Evolutionary conservation across 2,888 invertebrate genomes (phyloP), one percentile per base, ranked within the genome.

Genomic region (Stenichneumon culpator): DNA sequence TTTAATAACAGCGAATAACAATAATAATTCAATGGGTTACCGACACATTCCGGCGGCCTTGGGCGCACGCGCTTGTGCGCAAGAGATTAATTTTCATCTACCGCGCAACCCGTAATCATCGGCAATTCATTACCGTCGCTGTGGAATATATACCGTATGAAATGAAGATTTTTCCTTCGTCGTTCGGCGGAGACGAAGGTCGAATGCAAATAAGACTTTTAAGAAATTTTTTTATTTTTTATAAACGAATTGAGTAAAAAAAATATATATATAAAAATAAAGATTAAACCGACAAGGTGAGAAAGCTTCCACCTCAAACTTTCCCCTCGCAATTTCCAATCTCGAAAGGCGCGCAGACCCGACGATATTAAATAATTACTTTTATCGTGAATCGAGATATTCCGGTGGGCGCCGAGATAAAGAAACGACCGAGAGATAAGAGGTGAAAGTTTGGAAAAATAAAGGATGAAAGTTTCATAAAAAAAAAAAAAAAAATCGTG

Each of bases 41-140:
- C 44, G 14, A 44, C 3, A 14, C 14, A 14, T 44, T 11, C 3
- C 14, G 3, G 14, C 44, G 11, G 44, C 11, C 44, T 44, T 44
- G 14, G 3, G 44, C 14, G 44, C 44, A 14, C 25, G 25, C 57
- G 57, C 57, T 36, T 19, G 25, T 16, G 39, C 57, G 22, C n/a
- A 11, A 28, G 63, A 19, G 52, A 50, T 81, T 57, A 47, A 67
- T 57, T 72, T 77, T 73, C 39, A 72, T 80, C 72, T 52, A 65
- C 28, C 77, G 57, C 7, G 67, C 44, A 89, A 87, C 89, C 83
- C 89, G 75, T 89, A 89, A 89, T 89, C 87, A 90, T 85, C 81
- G 86, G 88, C 89, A 88, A 89, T 89, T 86, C 86, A 88, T 89
- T 89, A 32, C 28, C 86, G 68, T 75, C 78, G 80, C 32, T 54